phyloP scores from a whole-genome alignment of 2,888 invertebrate species.

The Tenodera sinensis region DNA sequence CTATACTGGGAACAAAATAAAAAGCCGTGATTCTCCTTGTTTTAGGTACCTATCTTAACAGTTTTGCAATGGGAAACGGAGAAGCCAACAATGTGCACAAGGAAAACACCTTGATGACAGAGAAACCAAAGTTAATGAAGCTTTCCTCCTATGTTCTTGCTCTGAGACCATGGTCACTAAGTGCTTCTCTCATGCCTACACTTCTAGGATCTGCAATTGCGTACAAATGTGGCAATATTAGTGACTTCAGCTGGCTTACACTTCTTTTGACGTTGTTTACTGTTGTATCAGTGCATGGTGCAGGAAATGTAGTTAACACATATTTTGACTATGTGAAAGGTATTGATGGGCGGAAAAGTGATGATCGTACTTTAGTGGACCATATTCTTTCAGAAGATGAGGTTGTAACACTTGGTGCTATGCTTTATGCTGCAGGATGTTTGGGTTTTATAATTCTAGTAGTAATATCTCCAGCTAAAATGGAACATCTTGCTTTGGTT shows the following conservation, averaged over 20 bases:
- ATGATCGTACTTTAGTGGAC: conserved; percentile 93
- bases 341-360: conserved; percentile 88
- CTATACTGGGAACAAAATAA: not conserved
- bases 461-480: conserved; percentile 80
- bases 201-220: conserved; percentile 85
- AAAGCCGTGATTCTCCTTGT: not conserved
- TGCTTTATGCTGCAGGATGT: conserved; percentile 84
- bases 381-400: conserved; percentile 78
- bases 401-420: conserved; percentile 84
- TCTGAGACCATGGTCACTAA: conserved; percentile 89
- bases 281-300: conserved; percentile 88
- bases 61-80: conserved; percentile 12
- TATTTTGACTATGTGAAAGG: conserved; percentile 94
- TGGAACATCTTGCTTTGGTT: conserved; percentile 91
- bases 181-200: conserved; percentile 87
- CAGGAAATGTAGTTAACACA: conserved; percentile 94
- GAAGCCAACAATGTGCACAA: conserved; percentile 20
- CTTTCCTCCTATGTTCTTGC: conserved; percentile 84
- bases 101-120: not conserved
- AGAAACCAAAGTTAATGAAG: conserved; percentile 67
- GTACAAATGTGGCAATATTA: conserved; percentile 64
- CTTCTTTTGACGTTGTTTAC: conserved; percentile 80
- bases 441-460: conserved; percentile 74
- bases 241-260: conserved; percentile 73
- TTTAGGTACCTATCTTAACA: not conserved